phyloP scores from a whole-genome alignment of 2,797 vertebrate genomes.

The Halcyon smyrnensis region DNA sequence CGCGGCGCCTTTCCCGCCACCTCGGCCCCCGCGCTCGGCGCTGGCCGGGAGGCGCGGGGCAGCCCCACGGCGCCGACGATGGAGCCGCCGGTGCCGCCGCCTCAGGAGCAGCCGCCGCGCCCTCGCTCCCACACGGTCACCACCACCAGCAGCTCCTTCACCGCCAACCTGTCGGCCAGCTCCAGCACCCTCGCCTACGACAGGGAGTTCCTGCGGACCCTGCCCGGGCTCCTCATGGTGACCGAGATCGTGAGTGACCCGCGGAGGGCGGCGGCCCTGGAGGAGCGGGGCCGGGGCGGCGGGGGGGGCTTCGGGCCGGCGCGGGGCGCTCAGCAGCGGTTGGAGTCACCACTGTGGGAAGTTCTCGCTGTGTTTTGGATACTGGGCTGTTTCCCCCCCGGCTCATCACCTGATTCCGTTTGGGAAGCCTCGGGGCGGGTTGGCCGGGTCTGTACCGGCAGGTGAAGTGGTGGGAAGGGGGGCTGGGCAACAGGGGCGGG shows the following conservation, averaged over 20 bases:
- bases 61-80: not conserved
- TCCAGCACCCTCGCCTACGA: slow-evolving; percentile 81
- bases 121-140: slow-evolving; percentile 79
- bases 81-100: slow-evolving; percentile 1
- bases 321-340: not conserved
- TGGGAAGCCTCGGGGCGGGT: not conserved
- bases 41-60: not conserved
- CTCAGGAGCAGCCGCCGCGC: slow-evolving; percentile 61
- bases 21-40: not conserved
- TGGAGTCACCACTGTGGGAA: not conserved
- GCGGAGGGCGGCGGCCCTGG: not conserved
- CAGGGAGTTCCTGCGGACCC: slow-evolving; percentile 80
- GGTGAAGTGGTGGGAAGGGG: not conserved
- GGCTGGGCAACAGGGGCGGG: accelerated
- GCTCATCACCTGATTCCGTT: accelerated
- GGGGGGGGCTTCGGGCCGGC: not conserved
- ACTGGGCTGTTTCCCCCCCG: accelerated
- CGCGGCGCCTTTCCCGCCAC: not conserved
- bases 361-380: not conserved
- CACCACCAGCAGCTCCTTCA: slow-evolving; percentile 81
- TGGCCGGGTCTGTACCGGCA: not conserved
- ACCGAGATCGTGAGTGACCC: slow-evolving; percentile 81
- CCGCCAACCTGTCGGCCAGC: slow-evolving; percentile 75
- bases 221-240: slow-evolving; percentile 80
- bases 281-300: not conserved